Evolutionary conservation across 2,888 invertebrate species (phyloP).

Genomic region (Tetramorium bicarinatum): DNA sequence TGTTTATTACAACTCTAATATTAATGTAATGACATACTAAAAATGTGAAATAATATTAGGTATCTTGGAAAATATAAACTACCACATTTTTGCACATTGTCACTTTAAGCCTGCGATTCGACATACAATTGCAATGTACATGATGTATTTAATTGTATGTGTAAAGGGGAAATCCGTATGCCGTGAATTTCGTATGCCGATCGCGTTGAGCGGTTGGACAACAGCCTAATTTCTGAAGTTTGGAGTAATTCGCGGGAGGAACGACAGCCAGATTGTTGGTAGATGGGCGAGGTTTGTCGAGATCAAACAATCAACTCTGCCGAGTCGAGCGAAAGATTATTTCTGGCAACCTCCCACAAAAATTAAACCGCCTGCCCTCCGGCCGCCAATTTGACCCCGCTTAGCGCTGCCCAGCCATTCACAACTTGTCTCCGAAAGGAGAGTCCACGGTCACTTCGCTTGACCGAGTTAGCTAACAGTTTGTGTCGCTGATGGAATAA

Average conservation of each 20-base stretch:
- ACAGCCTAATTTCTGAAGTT: conserved; percentile 80
- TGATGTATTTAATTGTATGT: conserved; percentile 78
- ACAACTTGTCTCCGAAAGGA: conserved; percentile 61
- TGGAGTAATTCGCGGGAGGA: conserved; percentile 59
- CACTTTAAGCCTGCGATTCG: background rate
- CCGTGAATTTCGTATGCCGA: conserved; percentile 80
- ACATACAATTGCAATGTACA: conserved; percentile 32
- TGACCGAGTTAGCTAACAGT: conserved; percentile 84
- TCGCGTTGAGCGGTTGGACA: conserved; percentile 76
- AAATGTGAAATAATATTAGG: background rate
- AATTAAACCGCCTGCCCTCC: conserved; percentile 75
- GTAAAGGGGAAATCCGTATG: conserved; percentile 75
- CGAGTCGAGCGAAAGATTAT: conserved; percentile 76
- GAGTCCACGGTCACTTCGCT: conserved; percentile 72
- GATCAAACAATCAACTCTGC: conserved; percentile 83
- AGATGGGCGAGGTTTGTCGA: conserved; percentile 81
- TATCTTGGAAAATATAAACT: background rate
- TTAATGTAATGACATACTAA: background rate
- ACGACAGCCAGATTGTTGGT: conserved; percentile 61
- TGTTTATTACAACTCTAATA: background rate
- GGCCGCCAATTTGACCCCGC: conserved; percentile 37
- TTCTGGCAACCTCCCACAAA: conserved; percentile 78
- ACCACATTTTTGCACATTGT: background rate
- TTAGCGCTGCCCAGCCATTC: conserved; percentile 10
- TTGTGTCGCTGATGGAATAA: conserved; percentile 85